Conservation (phyloP, 2,113 vertebrate genomes). For the Argyrosomus japonicus region DNA sequence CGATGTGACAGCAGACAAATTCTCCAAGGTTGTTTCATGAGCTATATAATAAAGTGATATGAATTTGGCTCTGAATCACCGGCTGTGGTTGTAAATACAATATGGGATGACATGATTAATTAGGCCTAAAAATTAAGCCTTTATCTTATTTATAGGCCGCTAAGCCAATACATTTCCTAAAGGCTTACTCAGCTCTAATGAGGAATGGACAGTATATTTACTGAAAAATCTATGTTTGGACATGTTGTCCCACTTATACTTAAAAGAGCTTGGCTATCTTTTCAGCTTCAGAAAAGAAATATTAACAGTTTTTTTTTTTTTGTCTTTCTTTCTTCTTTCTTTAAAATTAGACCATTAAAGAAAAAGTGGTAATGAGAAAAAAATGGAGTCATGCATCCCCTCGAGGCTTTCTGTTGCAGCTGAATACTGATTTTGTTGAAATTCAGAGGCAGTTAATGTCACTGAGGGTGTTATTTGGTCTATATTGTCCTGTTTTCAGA, state of each 20-base stretch:
- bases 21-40: constrained; percentile 36
- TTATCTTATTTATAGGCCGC: constrained; percentile 58
- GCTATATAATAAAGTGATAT: constrained; percentile 13
- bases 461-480: constrained; percentile 33
- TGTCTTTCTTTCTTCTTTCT: constrained; percentile 13
- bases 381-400: constrained; percentile 14
- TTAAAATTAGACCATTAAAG: constrained; percentile 62
- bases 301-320: background rate
- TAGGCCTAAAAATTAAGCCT: constrained; percentile 59
- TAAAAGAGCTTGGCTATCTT: constrained; percentile 35
- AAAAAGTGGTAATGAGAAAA: constrained; percentile 45
- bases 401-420: background rate
- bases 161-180: constrained; percentile 51
- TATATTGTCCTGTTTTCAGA: constrained; percentile 21
- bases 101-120: constrained; percentile 54
- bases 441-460: constrained; percentile 23
- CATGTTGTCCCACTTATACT: constrained; percentile 59
- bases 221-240: constrained; percentile 62
- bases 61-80: constrained; percentile 16
- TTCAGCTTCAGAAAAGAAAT: constrained; percentile 28
- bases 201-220: constrained; percentile 52
- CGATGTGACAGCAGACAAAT: constrained; percentile 8
- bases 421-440: constrained; percentile 23
- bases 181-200: constrained; percentile 63
- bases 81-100: constrained; percentile 40